Evolutionary conservation across 2,113 vertebrate species (phyloP).

Genomic region (Polypterus senegalus): DNA sequence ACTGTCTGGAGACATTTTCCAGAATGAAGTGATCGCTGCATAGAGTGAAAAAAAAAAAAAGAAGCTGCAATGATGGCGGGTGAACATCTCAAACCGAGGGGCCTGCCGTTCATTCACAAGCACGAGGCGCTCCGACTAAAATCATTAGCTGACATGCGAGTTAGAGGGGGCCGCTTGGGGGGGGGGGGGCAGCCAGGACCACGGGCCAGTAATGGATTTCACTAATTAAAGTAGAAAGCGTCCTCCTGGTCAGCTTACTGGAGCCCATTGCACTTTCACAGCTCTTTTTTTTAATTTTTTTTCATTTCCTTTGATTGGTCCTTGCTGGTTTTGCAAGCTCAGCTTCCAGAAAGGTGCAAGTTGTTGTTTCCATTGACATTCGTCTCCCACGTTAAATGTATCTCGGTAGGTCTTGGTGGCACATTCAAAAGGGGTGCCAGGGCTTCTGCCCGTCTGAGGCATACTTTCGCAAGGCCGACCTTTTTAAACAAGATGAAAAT

Average conservation of each 20-base stretch:
- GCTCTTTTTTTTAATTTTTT: not conserved
- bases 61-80: conserved; percentile 34
- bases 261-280: not conserved
- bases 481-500: too few species aligned
- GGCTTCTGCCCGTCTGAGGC: too few species aligned
- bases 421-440: too few species aligned
- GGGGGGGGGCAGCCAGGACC: not conserved
- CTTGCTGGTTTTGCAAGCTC: too few species aligned
- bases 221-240: not conserved
- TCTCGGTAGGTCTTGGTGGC: too few species aligned
- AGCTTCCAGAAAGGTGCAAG: too few species aligned
- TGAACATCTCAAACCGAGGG: conserved; percentile 1
- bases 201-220: not conserved
- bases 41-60: conserved; percentile 24
- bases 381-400: too few species aligned
- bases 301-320: not conserved
- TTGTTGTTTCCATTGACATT: too few species aligned
- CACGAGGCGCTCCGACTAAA: not conserved
- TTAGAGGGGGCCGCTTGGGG: not conserved
- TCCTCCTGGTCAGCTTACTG: not conserved
- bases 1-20: conserved; percentile 63
- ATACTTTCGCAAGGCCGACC: too few species aligned
- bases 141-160: not conserved
- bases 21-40: conserved; percentile 34
- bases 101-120: not conserved